Conservation (phyloP, 2,113 vertebrate genomes). For the human (Homo sapiens) region GRCh38 chr11:107688501-107689000, state of each 20-base stretch:
- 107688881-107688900: not conserved
- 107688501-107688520: not conserved
- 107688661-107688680: not conserved
- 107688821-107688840: not conserved
- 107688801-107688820: not conserved
- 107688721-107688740: not conserved
- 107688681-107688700: not conserved
- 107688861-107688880: not conserved
- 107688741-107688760: not conserved
- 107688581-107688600: not conserved
- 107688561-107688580: not conserved
- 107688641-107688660: not conserved
- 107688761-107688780: not conserved
- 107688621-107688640: not conserved
- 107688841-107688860: not conserved
- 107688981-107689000: not conserved
- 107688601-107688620: not conserved
- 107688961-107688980: not conserved
- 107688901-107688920: not conserved
- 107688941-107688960: not conserved
- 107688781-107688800: not conserved
- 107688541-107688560: not conserved
- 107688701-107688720: not conserved
- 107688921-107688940: not conserved
- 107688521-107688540: too few species aligned